A percentile compares a stretch with the other conserved stretches of the same genome.
These are phyloP conservation scores for Graptemys geographica DNA, from an alignment of 2,797 vertebrate species.

Conservation along the genomic window DNA sequence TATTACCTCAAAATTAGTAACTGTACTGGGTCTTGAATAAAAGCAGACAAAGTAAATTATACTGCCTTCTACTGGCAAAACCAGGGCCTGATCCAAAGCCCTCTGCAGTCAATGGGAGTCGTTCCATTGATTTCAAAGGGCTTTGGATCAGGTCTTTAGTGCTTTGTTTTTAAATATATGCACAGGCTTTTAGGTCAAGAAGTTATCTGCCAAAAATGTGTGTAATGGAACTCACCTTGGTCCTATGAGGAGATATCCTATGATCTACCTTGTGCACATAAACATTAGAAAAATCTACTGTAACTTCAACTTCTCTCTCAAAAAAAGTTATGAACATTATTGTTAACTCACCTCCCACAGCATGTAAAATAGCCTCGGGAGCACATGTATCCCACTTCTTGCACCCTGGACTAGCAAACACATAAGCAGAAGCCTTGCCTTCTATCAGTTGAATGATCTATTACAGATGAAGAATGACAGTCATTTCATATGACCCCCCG, in stretches of 20 bases:
- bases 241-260: neutral
- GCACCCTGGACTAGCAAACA: constrained; percentile 96
- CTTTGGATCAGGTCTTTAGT: neutral
- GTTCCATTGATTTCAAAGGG: neutral
- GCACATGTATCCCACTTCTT: constrained; percentile 99
- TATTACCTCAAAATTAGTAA: neutral
- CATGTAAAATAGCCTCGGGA: constrained; percentile 93
- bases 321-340: constrained; percentile 9
- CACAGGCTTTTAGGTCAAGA: neutral
- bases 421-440: constrained; percentile 96
- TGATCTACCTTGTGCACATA: neutral
- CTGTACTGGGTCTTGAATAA: neutral
- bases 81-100: neutral
- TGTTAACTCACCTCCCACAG: constrained; percentile 90
- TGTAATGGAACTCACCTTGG: neutral
- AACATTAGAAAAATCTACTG: neutral
- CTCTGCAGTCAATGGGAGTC: neutral
- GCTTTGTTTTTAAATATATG: neutral
- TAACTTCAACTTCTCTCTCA: neutral
- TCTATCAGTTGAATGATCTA: constrained; percentile 97
- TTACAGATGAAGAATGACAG: constrained; percentile 30
- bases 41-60: neutral
- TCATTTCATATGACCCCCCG: neutral
- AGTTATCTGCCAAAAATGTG: neutral
- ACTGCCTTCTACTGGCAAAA: neutral